Evolutionary conservation across 2,888 invertebrate genomes (phyloP), one percentile per base, ranked within the genome.

Genomic region (Himalopsyche japonica): DNA sequence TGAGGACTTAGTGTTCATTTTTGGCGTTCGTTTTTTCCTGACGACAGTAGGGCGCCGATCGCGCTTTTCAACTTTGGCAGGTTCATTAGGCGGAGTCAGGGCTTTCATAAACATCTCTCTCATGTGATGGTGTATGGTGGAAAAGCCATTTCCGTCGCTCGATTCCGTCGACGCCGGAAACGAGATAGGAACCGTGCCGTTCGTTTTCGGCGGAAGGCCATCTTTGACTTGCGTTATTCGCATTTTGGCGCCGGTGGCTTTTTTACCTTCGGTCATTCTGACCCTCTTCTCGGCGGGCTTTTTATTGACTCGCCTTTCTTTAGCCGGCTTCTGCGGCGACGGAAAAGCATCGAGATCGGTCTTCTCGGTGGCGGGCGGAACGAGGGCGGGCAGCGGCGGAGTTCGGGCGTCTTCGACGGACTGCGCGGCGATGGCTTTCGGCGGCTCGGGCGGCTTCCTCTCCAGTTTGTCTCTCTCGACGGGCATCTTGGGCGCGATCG

Each of bases 401-500:
- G 70, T 70, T 4, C 70, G 34, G 30, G 32, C 30, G 27, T 32
- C 20, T 77, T 82, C 80, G 34, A 79, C 64, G 43, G 81, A 64
- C 82, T 47, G 47, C 27, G 79, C 32, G 34, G 37, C 49, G 57
- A 49, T 32, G 24, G n/a, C 18, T n/a, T 76, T 32, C 18, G 37
- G 6, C 34, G 27, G 64, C 1, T 57, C 79, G n/a, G 57, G 20
- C 18, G 70, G 32, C 37, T 83, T 20, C 32, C 79, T 37, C 34
- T 83, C 88, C 89, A 90, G 91, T 87, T 91, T 91, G 47, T 89
- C 89, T 85, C 91, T 91, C 85, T 92, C 92, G 88, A 91, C 89
- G 84, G 92, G 89, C 85, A 92, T 91, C 89, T 92, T 92, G 47
- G 92, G 92, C 87, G 90, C 92, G 84, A 92, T 90, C 80, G 92